Base-by-base conservation (phyloP, 2,888 invertebrate genomes). In the Sisyra nigra region DNA sequence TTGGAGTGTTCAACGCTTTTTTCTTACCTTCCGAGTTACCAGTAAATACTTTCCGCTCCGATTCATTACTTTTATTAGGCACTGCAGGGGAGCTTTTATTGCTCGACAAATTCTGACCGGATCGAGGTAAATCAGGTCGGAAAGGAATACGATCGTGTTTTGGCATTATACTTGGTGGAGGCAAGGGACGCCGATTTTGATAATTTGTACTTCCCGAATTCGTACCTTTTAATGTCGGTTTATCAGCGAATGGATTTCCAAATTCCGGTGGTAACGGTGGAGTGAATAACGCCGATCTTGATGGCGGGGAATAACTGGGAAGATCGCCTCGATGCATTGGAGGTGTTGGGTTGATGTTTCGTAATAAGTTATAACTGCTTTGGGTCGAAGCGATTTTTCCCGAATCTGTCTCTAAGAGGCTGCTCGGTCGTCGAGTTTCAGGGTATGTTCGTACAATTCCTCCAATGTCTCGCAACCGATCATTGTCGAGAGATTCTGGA, bases 201-300 rank as follows among this genome's bases (percentile, higher is more conserved):
- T 76, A 77, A 52, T 69, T 70, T 51, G 74, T 74, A 40, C 63
- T 62, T 35, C 75, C 74, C 30, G 71, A 70, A 52, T 74, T 72
- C n/a, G 74, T 69, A 52, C 82, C 83, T 54, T 87, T 71, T 46
- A 88, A 66, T 38, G 87, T 88, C 41, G 87, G 87, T 61, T 85
- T 87, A 58, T 87, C 85, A n/a, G 85, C 85, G 57, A 87, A 87
- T 1, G 87, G 86, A 65, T 85, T 84, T 47, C 77, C 72, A 57
- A 82, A 84, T 61, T 85, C 85, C 7, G 83, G 84, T 10, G 86
- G 87, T 49, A 87, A 60, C 0, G 86, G 86, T 1, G 87, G 87
- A 1, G 87, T 87, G 61, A 82, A 79, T 59, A 84, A 80, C 15
- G 69, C 67, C 10, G 78, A 71, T 45, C 85, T 65, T 29, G 81